Evolutionary conservation across 2,797 vertebrate species (phyloP).

Genomic region (Xenopus petersii): DNA sequence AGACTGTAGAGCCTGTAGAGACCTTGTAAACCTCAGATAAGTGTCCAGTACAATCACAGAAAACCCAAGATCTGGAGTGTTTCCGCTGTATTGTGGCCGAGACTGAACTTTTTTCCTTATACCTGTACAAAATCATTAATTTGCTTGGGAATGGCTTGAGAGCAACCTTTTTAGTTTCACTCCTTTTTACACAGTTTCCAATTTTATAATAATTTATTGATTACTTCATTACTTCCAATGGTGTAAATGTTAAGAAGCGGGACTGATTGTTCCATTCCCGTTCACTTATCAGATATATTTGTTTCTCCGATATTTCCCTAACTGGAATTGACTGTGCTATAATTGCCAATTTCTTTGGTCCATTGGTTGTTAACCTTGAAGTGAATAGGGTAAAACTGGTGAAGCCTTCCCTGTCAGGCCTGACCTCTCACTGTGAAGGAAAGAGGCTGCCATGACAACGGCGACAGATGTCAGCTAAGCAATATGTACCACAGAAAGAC

Average conservation of each 20-base stretch:
- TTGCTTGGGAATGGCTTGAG: too few species aligned
- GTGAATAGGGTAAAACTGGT: slow-evolving; percentile 70
- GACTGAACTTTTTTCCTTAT: too few species aligned
- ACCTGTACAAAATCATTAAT: too few species aligned
- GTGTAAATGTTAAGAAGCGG: neutral
- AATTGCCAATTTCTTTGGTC: slow-evolving; percentile 87
- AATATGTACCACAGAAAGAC: slow-evolving; percentile 69
- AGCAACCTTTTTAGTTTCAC: too few species aligned
- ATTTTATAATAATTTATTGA: neutral
- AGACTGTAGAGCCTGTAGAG: too few species aligned
- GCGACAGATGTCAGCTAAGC: slow-evolving; percentile 82
- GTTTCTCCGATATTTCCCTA: slow-evolving; percentile 77
- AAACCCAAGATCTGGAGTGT: too few species aligned
- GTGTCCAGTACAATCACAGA: too few species aligned
- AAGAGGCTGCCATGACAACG: slow-evolving; percentile 83
- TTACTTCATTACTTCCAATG: neutral
- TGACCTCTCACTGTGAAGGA: slow-evolving; percentile 69
- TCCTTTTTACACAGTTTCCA: neutral
- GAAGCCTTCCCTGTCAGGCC: slow-evolving; percentile 78
- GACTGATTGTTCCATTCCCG: slow-evolving; percentile 62
- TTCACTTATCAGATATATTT: slow-evolving; percentile 77
- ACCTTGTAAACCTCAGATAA: too few species aligned
- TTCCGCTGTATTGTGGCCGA: too few species aligned
- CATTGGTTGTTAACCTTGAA: slow-evolving; percentile 90
- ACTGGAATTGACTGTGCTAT: slow-evolving; percentile 82